phyloP scores from a whole-genome alignment of 2,888 invertebrate species.

The Andrena dorsata region DNA sequence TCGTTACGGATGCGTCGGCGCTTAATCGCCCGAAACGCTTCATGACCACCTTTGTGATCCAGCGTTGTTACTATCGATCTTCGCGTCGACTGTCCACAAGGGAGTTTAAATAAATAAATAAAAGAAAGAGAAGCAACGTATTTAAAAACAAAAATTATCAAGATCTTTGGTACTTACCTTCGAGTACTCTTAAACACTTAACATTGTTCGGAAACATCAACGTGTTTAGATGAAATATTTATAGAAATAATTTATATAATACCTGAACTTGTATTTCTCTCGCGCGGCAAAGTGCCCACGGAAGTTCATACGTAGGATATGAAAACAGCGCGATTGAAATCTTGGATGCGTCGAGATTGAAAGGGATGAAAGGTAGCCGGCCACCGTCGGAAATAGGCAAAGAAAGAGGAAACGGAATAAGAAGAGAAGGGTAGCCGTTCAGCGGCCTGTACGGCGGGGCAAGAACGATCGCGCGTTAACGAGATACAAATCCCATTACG shows the following conservation, averaged over 20 bases:
- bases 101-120: too few relatives aligned
- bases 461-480: slow-evolving; percentile 85
- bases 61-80: background rate
- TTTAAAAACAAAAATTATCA: too few relatives aligned
- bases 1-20: slow-evolving; percentile 19
- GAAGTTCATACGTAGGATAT: too few relatives aligned
- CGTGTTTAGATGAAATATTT: too few relatives aligned
- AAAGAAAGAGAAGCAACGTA: too few relatives aligned
- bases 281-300: too few relatives aligned
- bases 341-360: background rate
- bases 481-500: slow-evolving; percentile 85
- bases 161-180: too few relatives aligned
- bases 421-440: slow-evolving; percentile 66
- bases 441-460: slow-evolving; percentile 79
- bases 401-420: slow-evolving; percentile 54
- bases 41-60: background rate
- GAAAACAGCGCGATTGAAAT: slow-evolving; percentile 77
- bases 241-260: too few relatives aligned
- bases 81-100: too few relatives aligned
- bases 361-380: slow-evolving; percentile 41
- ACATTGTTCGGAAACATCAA: too few relatives aligned
- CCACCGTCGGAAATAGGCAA: slow-evolving; percentile 55
- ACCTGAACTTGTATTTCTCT: too few relatives aligned
- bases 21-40: slow-evolving; percentile 50
- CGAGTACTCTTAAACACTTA: too few relatives aligned